These are phyloP conservation scores for Anolis carolinensis DNA, from an alignment of 2,113 vertebrate genomes.

Conservation along the genomic window DNA sequence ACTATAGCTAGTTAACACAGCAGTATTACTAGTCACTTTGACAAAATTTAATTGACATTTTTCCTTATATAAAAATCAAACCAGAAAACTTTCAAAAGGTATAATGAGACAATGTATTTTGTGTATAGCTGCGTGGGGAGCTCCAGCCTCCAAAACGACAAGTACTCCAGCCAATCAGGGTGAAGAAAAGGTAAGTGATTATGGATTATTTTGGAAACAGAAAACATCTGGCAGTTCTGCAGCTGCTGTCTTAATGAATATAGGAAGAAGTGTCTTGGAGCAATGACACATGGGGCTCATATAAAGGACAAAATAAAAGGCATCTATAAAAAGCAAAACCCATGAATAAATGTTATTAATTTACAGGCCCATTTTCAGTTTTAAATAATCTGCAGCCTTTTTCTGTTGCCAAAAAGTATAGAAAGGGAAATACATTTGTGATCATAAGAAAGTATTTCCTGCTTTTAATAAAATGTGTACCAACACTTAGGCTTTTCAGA, in stretches of 20 bases:
- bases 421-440: background rate
- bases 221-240: background rate
- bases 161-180: background rate
- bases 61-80: background rate
- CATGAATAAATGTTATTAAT: background rate
- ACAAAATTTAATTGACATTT: too few relatives aligned
- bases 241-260: background rate
- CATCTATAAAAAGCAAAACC: background rate
- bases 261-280: background rate
- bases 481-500: too few relatives aligned
- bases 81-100: background rate
- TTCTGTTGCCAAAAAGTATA: background rate
- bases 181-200: background rate
- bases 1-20: too few relatives aligned
- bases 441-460: background rate
- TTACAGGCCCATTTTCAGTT: background rate
- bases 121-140: background rate
- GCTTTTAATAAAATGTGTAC: background rate
- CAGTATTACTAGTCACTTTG: too few relatives aligned
- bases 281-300: background rate
- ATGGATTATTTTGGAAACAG: background rate
- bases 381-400: background rate
- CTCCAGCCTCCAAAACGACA: background rate
- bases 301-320: background rate
- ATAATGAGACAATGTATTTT: conserved; percentile 13